Evolutionary conservation across 2,113 vertebrate genomes (phyloP), one percentile per base, ranked within the genome.

Genomic region (Meleagris gallopavo): DNA sequence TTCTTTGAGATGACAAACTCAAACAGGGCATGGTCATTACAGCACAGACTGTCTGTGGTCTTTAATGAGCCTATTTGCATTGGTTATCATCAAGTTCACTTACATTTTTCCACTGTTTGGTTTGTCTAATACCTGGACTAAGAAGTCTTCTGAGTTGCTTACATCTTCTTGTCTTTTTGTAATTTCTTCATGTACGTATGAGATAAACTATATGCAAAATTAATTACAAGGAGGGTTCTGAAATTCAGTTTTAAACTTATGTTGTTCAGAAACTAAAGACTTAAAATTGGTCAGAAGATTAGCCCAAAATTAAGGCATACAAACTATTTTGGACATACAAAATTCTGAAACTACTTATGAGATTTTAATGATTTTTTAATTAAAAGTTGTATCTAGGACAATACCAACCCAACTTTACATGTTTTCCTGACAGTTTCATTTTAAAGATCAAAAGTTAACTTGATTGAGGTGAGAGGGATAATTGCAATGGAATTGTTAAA

Each of bases 381-480:
- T 8, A 76, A 67, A 71, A 29, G 25, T 11, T 18, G n/a, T 5
- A 27, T 5, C 14, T 13, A 82, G 22, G 5, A 5, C 16, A 36
- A 74, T 13, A 43, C 2, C 4, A 50, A 17, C 1, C 3, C 6
- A 72, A 64, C 2, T 7, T 74, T 9, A 18, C 3, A 30, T 4
- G 8, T 43, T 84, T 60, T 52, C 11, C 20, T n/a, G 9, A 50
- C 16, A 57, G 9, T 12, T 30, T 25, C 15, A 60, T 29, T 21
- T 43, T 55, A 55, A 78, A 67, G 4, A 27, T 24, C 29, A 81
- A 86, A 62, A 30, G 40, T 61, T 43, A 43, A 30, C 50, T 15
- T 62, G 60, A 3, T 3, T 3, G 4, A 9, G 3, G 8, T 10
- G 3, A 4, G 13, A 1, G 2, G 1, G 1, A 48, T 54, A 11